Conservation (phyloP, 2,888 invertebrate species). For the Nomada lathburiana region DNA sequence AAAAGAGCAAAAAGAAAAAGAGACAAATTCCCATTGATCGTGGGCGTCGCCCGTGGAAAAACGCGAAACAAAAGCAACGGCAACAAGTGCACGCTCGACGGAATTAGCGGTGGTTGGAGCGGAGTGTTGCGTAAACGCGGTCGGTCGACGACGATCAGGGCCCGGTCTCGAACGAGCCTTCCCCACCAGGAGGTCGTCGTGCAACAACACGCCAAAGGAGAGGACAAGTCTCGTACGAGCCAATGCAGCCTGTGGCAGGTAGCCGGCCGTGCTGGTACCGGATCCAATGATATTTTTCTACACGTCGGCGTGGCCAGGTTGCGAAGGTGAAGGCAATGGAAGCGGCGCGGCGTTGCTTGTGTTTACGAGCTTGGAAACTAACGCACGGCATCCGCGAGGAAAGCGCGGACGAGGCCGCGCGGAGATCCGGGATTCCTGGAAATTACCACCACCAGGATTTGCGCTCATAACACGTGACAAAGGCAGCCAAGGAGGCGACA, state of each 20-base stretch:
- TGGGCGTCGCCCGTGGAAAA: background rate
- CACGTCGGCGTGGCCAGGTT: background rate
- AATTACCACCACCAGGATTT: conserved; percentile 56
- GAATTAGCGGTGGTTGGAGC: conserved; percentile 6
- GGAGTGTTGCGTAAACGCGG: conserved; percentile 24
- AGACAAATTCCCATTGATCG: background rate
- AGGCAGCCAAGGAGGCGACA: conserved; percentile 23
- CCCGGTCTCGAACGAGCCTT: background rate
- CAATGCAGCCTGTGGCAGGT: conserved; percentile 18
- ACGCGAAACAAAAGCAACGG: conserved; percentile 14
- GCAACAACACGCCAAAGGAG: background rate
- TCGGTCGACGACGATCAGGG: conserved; percentile 22
- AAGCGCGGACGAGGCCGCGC: conserved; percentile 56
- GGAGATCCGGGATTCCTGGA: conserved; percentile 71
- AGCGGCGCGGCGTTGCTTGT: conserved; percentile 41
- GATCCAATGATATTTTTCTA: conserved; percentile 54
- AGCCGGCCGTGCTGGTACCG: conserved; percentile 43
- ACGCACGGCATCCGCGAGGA: conserved; percentile 55
- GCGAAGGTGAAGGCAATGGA: conserved; percentile 69
- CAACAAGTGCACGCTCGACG: background rate
- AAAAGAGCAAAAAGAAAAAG: no score
- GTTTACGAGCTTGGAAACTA: conserved; percentile 56
- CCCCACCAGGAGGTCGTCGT: background rate
- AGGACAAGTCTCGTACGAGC: background rate
- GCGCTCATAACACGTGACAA: conserved; percentile 62